These are phyloP conservation scores for Rhabdomys pumilio DNA, from an alignment of 2,797 vertebrate genomes.

Conservation along the genomic window DNA sequence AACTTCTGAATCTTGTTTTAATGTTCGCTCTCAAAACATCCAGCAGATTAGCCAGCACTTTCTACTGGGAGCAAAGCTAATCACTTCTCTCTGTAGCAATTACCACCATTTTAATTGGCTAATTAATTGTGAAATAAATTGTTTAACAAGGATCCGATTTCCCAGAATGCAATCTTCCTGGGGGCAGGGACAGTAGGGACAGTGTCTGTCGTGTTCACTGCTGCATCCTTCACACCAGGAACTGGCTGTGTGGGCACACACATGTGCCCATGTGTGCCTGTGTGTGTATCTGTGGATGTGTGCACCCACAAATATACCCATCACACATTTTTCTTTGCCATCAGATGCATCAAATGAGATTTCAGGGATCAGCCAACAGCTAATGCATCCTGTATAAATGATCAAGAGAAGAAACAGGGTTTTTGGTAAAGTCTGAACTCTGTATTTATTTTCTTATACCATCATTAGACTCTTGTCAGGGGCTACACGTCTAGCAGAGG, in stretches of 20 bases:
- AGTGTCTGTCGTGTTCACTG: not conserved
- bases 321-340: not conserved
- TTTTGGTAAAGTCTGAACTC: not conserved
- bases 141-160: constrained; percentile 36
- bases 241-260: not conserved
- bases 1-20: constrained; percentile 16
- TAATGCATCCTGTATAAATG: constrained; percentile 19
- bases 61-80: constrained; percentile 16
- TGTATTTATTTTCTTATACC: constrained; percentile 20
- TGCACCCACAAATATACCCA: too few relatives aligned
- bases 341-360: not conserved
- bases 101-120: constrained; percentile 60
- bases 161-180: constrained; percentile 33
- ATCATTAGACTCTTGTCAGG: not conserved
- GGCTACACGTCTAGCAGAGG: not conserved
- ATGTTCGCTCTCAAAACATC: constrained; percentile 40
- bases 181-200: not conserved
- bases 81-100: constrained; percentile 42
- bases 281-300: not conserved
- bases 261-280: not conserved
- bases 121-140: constrained; percentile 68
- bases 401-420: constrained; percentile 39
- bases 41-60: constrained; percentile 14
- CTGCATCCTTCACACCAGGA: not conserved
- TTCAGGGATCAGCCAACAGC: constrained; percentile 53